Evolutionary conservation across 2,888 invertebrate genomes (phyloP).

Genomic region (Drosophila falleni): DNA sequence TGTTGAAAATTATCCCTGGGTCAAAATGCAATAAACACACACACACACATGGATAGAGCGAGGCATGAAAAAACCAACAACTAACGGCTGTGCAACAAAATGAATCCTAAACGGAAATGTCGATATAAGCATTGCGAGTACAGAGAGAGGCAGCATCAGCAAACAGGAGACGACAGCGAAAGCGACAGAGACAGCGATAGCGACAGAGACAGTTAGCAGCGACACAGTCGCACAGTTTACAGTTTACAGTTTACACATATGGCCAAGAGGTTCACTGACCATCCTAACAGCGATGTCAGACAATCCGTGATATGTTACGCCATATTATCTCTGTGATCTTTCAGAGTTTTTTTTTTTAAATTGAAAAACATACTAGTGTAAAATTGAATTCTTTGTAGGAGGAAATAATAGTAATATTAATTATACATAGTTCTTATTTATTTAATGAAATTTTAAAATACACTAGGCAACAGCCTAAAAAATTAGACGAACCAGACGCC

Average conservation of each 20-base stretch:
- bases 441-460: too few relatives aligned
- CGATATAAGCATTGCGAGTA: constrained; percentile 75
- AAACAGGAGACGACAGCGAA: constrained; percentile 23
- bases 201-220: constrained; percentile 58
- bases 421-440: too few relatives aligned
- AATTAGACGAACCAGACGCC: too few relatives aligned
- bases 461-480: too few relatives aligned
- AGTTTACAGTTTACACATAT: constrained; percentile 62
- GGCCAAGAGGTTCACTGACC: constrained; percentile 72
- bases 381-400: too few relatives aligned
- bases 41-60: constrained; percentile 1
- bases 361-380: neutral
- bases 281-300: constrained; percentile 49
- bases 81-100: constrained; percentile 68
- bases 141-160: constrained; percentile 32
- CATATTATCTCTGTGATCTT: neutral
- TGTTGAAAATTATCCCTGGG: constrained; percentile 58
- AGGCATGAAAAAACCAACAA: constrained; percentile 50
- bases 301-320: constrained; percentile 18
- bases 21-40: constrained; percentile 70
- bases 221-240: constrained; percentile 38
- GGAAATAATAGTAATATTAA: too few relatives aligned
- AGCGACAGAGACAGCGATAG: constrained; percentile 42
- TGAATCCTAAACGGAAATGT: constrained; percentile 81
- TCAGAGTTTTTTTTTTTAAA: neutral